These are phyloP conservation scores for Salvelinus alpinus DNA, from an alignment of 2,113 vertebrate genomes.

Conservation along the genomic window DNA sequence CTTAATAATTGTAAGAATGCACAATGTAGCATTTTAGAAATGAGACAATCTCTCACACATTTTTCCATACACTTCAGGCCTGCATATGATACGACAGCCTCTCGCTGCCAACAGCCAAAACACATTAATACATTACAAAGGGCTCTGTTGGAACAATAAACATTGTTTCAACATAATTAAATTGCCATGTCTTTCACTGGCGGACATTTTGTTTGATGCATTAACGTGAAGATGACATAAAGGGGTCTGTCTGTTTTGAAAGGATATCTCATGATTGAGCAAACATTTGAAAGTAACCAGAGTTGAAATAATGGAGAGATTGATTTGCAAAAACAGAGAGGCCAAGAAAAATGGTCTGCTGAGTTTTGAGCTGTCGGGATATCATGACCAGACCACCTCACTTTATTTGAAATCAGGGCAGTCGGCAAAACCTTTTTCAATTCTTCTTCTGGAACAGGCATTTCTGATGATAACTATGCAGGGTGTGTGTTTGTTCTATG, in stretches of 20 bases:
- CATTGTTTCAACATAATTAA: constrained; percentile 31
- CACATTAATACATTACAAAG: constrained; percentile 50
- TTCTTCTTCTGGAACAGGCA: too few species aligned
- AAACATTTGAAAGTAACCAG: constrained; percentile 39
- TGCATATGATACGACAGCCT: not conserved
- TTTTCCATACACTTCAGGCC: constrained; percentile 26
- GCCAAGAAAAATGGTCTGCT: constrained; percentile 36
- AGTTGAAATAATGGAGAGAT: constrained; percentile 30
- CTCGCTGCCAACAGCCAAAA: constrained; percentile 35
- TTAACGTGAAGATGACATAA: constrained; percentile 34
- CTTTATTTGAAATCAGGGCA: not conserved
- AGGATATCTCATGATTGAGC: constrained; percentile 34
- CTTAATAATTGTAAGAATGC: constrained; percentile 7
- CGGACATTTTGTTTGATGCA: constrained; percentile 45
- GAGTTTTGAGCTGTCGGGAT: not conserved
- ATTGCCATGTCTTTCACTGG: constrained; percentile 31
- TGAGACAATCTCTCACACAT: constrained; percentile 21
- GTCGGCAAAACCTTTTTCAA: too few species aligned
- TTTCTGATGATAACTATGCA: too few species aligned
- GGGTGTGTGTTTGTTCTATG: too few species aligned
- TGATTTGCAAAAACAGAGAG: constrained; percentile 28
- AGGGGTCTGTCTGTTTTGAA: constrained; percentile 25
- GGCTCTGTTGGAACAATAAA: constrained; percentile 58
- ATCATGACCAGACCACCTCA: not conserved
- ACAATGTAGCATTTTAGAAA: constrained; percentile 49